Evolutionary conservation across 2,797 vertebrate species (phyloP), one percentile per base, ranked within the genome.

Genomic region (Molossus alvarezi): DNA sequence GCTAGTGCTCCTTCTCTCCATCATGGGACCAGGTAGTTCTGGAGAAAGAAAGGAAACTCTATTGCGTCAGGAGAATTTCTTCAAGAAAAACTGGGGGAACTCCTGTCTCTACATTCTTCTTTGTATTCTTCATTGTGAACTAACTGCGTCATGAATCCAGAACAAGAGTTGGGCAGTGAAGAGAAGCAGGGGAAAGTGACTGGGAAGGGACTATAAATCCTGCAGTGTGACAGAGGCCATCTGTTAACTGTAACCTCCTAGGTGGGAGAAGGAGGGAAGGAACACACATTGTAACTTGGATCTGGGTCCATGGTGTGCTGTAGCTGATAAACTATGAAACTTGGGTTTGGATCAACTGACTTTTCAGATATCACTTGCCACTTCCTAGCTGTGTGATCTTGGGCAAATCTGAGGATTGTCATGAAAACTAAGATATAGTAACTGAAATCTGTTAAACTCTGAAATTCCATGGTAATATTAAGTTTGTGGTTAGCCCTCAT

Each of bases 401-500:
- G 33, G 41, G 27, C 53, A 83, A 53, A 77, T 93, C 73, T 89
- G 69, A 48, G 27, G 27, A 29, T 48, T 79, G 29, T 51, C 4
- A 23, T 85, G 67, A 67, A 93, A 72, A 82, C 67, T 71, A 69
- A 85, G 45, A 58, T 13, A 21, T 48, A 62, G 4, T 93, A 60
- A 41, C 67, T 77, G 80, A 67, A 82, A 90, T 60, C 55, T 48
- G 88, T 55, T 55, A 45, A 88, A 69, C 69, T 93, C 37, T 88
- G 82, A 95, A 88, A 65, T 93, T 88, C 45, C 13, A 21, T 95
- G 33, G 29, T 45, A 69, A 57, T 82, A 10, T n/a, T 90, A 41
- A 84, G 71, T 57, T 73, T 89, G 17, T 95, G 18, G 10, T 79
- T 93, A 95, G 11, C 41, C 57, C 8, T 67, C 64, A 65, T 13